Evolutionary conservation across 2,888 invertebrate genomes (phyloP).

Genomic region (Microctonus hyperodae): DNA sequence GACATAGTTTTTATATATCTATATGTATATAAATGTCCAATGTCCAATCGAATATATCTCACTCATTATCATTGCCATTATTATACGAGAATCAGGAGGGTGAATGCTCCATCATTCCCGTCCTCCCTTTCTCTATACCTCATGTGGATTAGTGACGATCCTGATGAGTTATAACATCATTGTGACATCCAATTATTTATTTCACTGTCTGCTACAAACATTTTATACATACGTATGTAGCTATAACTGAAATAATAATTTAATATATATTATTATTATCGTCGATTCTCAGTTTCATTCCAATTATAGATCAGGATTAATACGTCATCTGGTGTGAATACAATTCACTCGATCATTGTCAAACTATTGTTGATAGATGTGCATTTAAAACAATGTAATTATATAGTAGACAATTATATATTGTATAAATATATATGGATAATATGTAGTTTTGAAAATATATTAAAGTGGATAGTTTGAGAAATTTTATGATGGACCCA

Average conservation of each 20-base stretch:
- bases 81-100: neutral
- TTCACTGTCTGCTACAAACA: slow-evolving; percentile 2
- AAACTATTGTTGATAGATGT: neutral
- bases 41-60: slow-evolving; percentile 25
- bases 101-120: slow-evolving; percentile 22
- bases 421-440: neutral
- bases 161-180: slow-evolving; percentile 20
- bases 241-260: slow-evolving; percentile 6
- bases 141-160: slow-evolving; percentile 23
- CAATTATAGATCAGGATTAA: slow-evolving; percentile 3
- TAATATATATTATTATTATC: neutral
- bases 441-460: no score
- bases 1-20: neutral
- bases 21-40: neutral
- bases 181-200: slow-evolving; percentile 21
- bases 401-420: neutral
- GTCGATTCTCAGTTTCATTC: slow-evolving; percentile 1
- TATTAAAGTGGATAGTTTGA: neutral
- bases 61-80: slow-evolving; percentile 33
- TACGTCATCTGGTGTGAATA: neutral
- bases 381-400: no score
- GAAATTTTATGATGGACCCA: slow-evolving; percentile 42
- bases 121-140: neutral
- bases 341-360: slow-evolving; percentile 6
- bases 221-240: no score